Percentiles rank a stretch among this genome's conserved stretches.
phyloP scores from a whole-genome alignment of 2,113 vertebrate species.

The Rattus rattus region DNA sequence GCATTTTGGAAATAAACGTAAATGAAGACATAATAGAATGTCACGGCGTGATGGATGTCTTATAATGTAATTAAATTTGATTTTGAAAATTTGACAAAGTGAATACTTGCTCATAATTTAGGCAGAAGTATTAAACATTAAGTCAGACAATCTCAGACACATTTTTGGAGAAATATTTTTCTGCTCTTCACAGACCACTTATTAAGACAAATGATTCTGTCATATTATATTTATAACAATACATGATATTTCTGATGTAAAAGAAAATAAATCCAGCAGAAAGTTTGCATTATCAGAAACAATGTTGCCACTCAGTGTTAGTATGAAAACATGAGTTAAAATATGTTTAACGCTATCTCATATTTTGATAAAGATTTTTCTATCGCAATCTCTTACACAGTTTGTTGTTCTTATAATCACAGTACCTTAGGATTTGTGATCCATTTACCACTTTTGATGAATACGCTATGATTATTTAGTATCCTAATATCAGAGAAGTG shows the following conservation, averaged over 20 bases:
- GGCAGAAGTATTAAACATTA: constrained; percentile 47
- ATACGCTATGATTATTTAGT: neutral
- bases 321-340: constrained; percentile 2
- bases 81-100: constrained; percentile 69
- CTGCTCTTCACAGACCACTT: constrained; percentile 55
- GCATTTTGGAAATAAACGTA: constrained; percentile 64
- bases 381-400: neutral
- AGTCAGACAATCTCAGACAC: constrained; percentile 21
- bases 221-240: constrained; percentile 48
- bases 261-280: constrained; percentile 26
- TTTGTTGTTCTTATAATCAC: neutral
- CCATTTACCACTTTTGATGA: constrained; percentile 40
- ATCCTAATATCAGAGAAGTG: neutral
- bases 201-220: constrained; percentile 63
- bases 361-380: constrained; percentile 24
- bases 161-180: constrained; percentile 62
- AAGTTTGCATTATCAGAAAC: constrained; percentile 40
- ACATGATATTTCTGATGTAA: constrained; percentile 34
- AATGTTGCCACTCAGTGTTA: neutral
- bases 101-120: constrained; percentile 66
- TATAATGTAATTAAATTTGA: constrained; percentile 71
- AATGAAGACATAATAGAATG: constrained; percentile 69
- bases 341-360: neutral
- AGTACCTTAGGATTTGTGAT: neutral
- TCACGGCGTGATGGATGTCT: constrained; percentile 57